Evolutionary conservation across 2,797 vertebrate genomes (phyloP).

Genomic region (Coregonus sp.): DNA sequence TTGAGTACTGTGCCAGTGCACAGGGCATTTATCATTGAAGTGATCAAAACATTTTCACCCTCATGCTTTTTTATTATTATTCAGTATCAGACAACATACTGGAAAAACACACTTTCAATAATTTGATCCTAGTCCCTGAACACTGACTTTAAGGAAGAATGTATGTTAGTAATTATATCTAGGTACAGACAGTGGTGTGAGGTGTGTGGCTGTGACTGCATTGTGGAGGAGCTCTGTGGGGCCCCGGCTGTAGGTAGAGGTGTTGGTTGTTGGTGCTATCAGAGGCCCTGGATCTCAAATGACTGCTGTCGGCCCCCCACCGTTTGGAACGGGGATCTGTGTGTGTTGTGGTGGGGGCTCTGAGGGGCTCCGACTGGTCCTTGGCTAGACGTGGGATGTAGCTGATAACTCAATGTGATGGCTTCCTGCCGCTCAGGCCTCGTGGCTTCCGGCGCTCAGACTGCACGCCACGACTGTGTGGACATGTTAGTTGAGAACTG

Average conservation of each 20-base stretch:
- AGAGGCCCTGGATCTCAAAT: constrained; percentile 63
- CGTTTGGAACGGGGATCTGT: constrained; percentile 65
- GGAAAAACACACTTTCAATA: too few species aligned
- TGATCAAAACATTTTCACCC: neutral
- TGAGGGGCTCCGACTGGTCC: constrained; percentile 62
- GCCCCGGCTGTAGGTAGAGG: constrained; percentile 28
- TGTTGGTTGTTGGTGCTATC: constrained; percentile 72
- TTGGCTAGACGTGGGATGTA: constrained; percentile 34
- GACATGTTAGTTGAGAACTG: constrained; percentile 47
- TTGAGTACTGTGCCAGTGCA: neutral
- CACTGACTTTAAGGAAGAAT: too few species aligned
- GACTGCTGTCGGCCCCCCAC: constrained; percentile 74
- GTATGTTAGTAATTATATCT: neutral
- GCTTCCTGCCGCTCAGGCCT: constrained; percentile 71
- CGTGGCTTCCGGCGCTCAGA: constrained; percentile 48
- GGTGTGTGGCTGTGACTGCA: neutral
- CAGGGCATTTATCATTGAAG: neutral
- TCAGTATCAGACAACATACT: too few species aligned
- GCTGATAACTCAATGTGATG: constrained; percentile 76
- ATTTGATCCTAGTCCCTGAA: too few species aligned
- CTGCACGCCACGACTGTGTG: constrained; percentile 49
- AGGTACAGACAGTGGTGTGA: neutral
- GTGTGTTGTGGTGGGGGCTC: constrained; percentile 54
- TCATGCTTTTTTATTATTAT: neutral
- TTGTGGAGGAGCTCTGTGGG: constrained; percentile 20